phyloP scores from a whole-genome alignment of 1,140 invertebrate species.

The Coelopa frigida region DNA sequence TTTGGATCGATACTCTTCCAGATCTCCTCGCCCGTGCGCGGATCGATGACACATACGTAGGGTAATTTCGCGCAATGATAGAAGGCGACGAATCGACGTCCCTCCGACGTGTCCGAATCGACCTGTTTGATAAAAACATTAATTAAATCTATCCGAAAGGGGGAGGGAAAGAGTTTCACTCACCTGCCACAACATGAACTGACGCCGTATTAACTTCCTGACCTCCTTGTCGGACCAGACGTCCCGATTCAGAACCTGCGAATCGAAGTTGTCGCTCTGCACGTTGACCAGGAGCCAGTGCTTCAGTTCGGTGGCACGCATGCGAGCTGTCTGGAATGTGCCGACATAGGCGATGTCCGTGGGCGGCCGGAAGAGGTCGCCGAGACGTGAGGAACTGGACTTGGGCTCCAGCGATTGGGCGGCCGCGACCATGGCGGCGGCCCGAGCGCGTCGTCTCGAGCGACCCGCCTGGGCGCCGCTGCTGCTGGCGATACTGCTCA shows the following conservation, averaged over 20 bases:
- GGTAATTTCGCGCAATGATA: constrained; percentile 63
- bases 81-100: constrained; percentile 61
- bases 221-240: constrained; percentile 65
- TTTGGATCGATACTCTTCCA: constrained; percentile 34
- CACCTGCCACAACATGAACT: constrained; percentile 78
- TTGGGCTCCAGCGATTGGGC: constrained; percentile 14
- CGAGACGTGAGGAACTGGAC: constrained; percentile 49
- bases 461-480: background rate
- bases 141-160: no score
- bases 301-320: constrained; percentile 53
- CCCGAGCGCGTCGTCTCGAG: constrained; percentile 12
- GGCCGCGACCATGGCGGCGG: constrained; percentile 31
- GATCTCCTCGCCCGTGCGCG: constrained; percentile 61
- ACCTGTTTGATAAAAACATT: no score
- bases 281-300: constrained; percentile 74
- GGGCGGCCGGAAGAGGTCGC: constrained; percentile 70
- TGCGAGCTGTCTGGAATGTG: constrained; percentile 57
- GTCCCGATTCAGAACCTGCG: constrained; percentile 69
- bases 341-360: constrained; percentile 64
- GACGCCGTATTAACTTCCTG: constrained; percentile 58
- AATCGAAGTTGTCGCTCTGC: constrained; percentile 69
- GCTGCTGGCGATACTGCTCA: constrained; percentile 6
- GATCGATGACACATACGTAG: constrained; percentile 68
- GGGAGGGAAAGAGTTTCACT: constrained; percentile 13
- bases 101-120: constrained; percentile 61